phyloP scores from a whole-genome alignment of 2,113 vertebrate species.

The Rafetus swinhoei region DNA sequence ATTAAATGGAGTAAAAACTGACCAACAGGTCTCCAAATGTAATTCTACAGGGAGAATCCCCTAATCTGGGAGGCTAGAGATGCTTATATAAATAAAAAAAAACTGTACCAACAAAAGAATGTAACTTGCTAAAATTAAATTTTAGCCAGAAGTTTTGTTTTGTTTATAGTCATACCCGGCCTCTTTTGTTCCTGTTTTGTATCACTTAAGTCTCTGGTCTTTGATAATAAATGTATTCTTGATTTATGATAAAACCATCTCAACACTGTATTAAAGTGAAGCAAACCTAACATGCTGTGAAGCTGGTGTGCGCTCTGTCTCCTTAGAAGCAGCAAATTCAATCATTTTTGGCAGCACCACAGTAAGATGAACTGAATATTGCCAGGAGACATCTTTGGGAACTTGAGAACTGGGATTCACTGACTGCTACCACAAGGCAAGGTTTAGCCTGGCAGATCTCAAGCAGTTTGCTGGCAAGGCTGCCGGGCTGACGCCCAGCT shows the following conservation, averaged over 20 bases:
- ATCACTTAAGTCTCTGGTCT: neutral
- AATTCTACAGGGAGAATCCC: neutral
- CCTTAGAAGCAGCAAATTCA: neutral
- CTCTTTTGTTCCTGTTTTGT: neutral
- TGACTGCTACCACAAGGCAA: neutral
- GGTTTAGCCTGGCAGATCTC: neutral
- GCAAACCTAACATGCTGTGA: neutral
- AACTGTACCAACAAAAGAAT: neutral
- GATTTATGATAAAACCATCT: neutral
- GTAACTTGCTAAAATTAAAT: neutral
- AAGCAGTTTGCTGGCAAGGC: neutral
- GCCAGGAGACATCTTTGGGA: neutral
- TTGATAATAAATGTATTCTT: neutral
- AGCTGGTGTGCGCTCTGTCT: neutral
- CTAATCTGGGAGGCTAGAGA: too few species aligned
- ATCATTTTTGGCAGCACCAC: neutral
- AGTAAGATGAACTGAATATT: neutral
- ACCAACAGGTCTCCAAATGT: neutral
- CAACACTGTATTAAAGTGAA: neutral
- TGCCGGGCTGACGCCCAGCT: neutral
- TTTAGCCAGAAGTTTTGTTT: neutral
- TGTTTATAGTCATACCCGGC: neutral
- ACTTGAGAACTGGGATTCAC: neutral
- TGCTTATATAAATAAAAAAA: too few species aligned
- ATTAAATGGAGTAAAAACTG: neutral